Evolutionary conservation across 2,888 invertebrate species (phyloP).

Genomic region (Hybos culiciformis): DNA sequence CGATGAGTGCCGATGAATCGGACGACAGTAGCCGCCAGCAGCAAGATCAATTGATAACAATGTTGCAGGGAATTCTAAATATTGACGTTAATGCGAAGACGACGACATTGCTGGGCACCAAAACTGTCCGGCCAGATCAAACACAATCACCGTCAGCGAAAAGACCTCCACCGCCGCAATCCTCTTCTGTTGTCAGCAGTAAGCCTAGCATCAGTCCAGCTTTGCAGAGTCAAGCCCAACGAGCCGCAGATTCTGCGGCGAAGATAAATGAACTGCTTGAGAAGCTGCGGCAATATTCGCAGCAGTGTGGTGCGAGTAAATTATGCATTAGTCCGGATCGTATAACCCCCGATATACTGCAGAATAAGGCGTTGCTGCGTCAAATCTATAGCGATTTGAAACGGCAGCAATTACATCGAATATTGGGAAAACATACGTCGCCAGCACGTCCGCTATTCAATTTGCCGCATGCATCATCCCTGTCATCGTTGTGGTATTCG

Average conservation of each 20-base stretch:
- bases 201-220: not conserved
- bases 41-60: slow-evolving; percentile 23
- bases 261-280: slow-evolving; percentile 18
- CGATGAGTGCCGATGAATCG: slow-evolving; percentile 9
- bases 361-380: slow-evolving; percentile 57
- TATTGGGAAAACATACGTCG: slow-evolving; percentile 23
- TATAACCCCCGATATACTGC: slow-evolving; percentile 57
- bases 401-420: slow-evolving; percentile 29
- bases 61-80: slow-evolving; percentile 24
- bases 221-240: not conserved
- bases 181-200: not conserved
- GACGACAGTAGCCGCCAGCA: slow-evolving; percentile 17
- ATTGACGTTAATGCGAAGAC: slow-evolving; percentile 25
- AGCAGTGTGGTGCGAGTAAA: not conserved
- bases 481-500: slow-evolving; percentile 9
- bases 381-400: slow-evolving; percentile 29
- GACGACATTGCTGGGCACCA: slow-evolving; percentile 23
- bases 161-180: slow-evolving; percentile 16
- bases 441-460: slow-evolving; percentile 11
- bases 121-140: slow-evolving; percentile 28
- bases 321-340: slow-evolving; percentile 34
- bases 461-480: slow-evolving; percentile 13
- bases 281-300: slow-evolving; percentile 16
- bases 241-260: not conserved
- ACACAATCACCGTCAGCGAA: slow-evolving; percentile 28